Evolutionary conservation across 2,888 invertebrate genomes (phyloP).

Genomic region (Cancer borealis): DNA sequence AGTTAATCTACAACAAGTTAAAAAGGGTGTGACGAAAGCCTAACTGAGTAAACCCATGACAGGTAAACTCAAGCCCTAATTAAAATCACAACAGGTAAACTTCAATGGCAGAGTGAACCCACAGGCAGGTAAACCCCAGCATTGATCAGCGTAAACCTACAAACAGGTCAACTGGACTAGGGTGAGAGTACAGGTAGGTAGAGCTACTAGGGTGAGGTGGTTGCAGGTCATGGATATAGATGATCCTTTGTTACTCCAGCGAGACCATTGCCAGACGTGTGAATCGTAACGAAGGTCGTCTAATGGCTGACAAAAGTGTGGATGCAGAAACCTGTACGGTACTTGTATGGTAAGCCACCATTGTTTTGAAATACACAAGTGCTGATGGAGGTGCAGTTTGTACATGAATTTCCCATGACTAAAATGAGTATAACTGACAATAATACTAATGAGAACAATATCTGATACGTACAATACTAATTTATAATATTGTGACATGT

Average conservation of each 20-base stretch:
- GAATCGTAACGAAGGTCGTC: background rate
- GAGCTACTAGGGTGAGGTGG: background rate
- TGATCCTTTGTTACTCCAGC: background rate
- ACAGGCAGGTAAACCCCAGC: background rate
- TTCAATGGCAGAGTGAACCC: background rate
- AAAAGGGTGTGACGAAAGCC: background rate
- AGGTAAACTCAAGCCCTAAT: conserved; percentile 16
- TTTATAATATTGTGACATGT: background rate
- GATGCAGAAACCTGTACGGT: conserved; percentile 5
- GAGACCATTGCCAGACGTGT: background rate
- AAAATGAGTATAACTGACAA: conserved; percentile 20
- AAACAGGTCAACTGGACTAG: background rate
- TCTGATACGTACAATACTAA: background rate
- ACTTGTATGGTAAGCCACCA: background rate
- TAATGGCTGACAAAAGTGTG: background rate
- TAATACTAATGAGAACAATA: conserved; percentile 16
- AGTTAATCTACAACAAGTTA: background rate
- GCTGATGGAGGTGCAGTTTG: conserved; percentile 11
- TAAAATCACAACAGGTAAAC: background rate
- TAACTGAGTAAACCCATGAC: background rate
- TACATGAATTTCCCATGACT: background rate
- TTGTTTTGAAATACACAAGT: background rate
- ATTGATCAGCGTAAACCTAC: background rate
- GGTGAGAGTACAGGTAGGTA: background rate
- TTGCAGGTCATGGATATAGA: background rate